Conservation (phyloP, 2,113 vertebrate species). For the Oreochromis aureus region DNA sequence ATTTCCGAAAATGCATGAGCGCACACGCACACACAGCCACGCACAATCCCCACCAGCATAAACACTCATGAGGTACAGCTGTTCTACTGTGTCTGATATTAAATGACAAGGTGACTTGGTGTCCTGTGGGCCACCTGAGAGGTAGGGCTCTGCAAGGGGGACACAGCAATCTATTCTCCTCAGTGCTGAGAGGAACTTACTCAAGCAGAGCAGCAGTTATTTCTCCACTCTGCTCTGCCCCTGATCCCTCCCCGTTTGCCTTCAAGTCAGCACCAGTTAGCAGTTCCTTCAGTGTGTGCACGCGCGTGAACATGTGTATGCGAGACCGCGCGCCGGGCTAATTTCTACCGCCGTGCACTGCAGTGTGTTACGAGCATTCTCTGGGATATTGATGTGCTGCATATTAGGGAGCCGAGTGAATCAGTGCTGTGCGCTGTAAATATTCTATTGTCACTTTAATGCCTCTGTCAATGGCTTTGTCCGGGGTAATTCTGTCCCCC, state of each 20-base stretch:
- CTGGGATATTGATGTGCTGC: slow-evolving; percentile 59
- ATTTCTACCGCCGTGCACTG: slow-evolving; percentile 48
- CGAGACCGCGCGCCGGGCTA: slow-evolving; percentile 7
- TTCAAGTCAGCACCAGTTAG: slow-evolving; percentile 60
- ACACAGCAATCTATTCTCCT: slow-evolving; percentile 54
- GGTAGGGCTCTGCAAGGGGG: slow-evolving; percentile 17
- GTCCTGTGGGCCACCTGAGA: slow-evolving; percentile 68
- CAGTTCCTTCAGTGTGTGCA: slow-evolving; percentile 3
- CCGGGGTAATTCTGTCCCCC: slow-evolving; percentile 57
- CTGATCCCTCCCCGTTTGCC: slow-evolving; percentile 48
- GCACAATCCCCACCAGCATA: slow-evolving; percentile 36
- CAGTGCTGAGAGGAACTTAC: slow-evolving; percentile 47
- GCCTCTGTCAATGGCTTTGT: slow-evolving; percentile 63
- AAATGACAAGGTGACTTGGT: slow-evolving; percentile 68
- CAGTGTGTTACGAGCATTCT: slow-evolving; percentile 48
- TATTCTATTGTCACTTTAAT: slow-evolving; percentile 71
- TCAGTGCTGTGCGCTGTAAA: slow-evolving; percentile 54
- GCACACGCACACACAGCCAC: background rate
- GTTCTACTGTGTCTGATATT: slow-evolving; percentile 55
- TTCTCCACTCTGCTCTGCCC: slow-evolving; percentile 45
- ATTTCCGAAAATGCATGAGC: slow-evolving; percentile 29
- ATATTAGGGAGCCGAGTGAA: slow-evolving; percentile 59
- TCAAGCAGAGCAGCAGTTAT: slow-evolving; percentile 62
- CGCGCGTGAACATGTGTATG: background rate
- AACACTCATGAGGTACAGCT: slow-evolving; percentile 54